Conservation (phyloP, 2,888 invertebrate genomes). For the Gerris lacustris region DNA sequence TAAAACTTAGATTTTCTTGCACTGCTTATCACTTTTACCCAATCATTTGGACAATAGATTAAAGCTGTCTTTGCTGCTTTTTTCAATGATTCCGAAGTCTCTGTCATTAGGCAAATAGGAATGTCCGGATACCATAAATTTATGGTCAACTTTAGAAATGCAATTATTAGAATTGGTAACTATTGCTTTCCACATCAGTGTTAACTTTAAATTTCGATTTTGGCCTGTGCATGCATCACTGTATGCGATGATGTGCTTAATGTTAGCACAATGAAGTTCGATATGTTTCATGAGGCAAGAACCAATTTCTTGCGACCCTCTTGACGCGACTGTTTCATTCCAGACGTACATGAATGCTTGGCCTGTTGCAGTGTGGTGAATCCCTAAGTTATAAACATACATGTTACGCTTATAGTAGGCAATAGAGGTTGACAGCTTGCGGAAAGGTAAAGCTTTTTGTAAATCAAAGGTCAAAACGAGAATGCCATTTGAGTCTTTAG, state of each 20-base stretch:
- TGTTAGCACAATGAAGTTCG: neutral
- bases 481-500: constrained; percentile 9
- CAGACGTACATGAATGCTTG: constrained; percentile 32
- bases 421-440: constrained; percentile 30
- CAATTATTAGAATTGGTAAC: neutral
- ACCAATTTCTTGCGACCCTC: constrained; percentile 32
- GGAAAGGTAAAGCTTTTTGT: constrained; percentile 30
- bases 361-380: constrained; percentile 31
- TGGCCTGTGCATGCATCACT: constrained; percentile 32
- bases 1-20: too few relatives aligned
- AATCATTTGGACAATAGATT: too few relatives aligned
- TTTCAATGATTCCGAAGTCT: neutral
- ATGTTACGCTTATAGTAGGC: constrained; percentile 33
- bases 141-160: constrained; percentile 8
- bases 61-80: too few relatives aligned
- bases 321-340: constrained; percentile 33
- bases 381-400: constrained; percentile 31
- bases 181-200: constrained; percentile 26
- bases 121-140: constrained; percentile 13
- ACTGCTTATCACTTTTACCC: too few relatives aligned
- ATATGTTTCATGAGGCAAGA: constrained; percentile 30
- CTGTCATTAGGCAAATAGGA: constrained; percentile 14
- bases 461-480: constrained; percentile 20
- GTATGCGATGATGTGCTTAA: constrained; percentile 31
- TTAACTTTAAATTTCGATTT: constrained; percentile 33